These are phyloP conservation scores for Alsophila aescularia DNA, from an alignment of 2,888 invertebrate species.

Conservation along the genomic window DNA sequence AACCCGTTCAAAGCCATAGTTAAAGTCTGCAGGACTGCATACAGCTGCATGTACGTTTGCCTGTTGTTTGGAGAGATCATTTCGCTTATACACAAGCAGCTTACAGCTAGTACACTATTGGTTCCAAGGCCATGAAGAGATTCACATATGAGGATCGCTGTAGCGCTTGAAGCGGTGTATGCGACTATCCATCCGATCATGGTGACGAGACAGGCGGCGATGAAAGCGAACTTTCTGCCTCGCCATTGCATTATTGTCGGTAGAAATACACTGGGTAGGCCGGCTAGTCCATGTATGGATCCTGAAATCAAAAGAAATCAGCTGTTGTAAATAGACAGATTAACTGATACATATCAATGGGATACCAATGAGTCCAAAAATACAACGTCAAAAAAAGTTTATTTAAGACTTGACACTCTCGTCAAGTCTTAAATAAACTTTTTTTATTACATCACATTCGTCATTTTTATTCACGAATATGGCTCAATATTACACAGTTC, in stretches of 20 bases:
- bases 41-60: conserved; percentile 13
- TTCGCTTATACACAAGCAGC: conserved; percentile 24
- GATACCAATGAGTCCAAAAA: no score
- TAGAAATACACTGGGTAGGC: conserved; percentile 10
- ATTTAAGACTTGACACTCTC: no score
- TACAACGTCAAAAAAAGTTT: no score
- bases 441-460: no score
- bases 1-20: conserved; percentile 18
- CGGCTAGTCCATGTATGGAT: conserved; percentile 20
- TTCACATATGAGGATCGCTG: conserved; percentile 12
- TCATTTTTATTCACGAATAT: no score
- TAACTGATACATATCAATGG: no score
- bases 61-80: conserved; percentile 28
- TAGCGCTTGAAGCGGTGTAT: not conserved
- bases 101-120: conserved; percentile 20
- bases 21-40: conserved; percentile 7
- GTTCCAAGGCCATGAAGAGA: conserved; percentile 24
- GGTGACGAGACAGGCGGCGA: conserved; percentile 13
- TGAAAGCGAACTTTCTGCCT: conserved; percentile 16
- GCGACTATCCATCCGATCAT: conserved; percentile 16
- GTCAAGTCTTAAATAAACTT: no score
- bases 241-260: conserved; percentile 18
- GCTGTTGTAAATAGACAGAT: no score
- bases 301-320: no score
- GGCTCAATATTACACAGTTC: no score